Evolutionary conservation across 2,888 invertebrate genomes (phyloP).

Genomic region (Adelphocoris suturalis): DNA sequence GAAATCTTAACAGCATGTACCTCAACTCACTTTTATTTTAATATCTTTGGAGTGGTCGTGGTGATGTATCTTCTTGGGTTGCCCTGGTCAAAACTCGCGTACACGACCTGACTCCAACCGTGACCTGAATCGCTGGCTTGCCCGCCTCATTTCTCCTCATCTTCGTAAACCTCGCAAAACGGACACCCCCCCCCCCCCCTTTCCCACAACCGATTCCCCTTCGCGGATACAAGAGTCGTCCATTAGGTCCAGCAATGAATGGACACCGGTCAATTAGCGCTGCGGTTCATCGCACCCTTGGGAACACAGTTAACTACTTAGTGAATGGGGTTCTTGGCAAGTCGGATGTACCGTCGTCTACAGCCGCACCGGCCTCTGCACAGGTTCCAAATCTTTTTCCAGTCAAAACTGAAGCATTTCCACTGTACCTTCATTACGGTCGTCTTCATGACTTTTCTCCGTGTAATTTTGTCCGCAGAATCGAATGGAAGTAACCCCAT

Average conservation of each 20-base stretch:
- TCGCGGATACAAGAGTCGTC: slow-evolving; percentile 15
- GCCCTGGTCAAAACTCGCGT: too few species aligned
- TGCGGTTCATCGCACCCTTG: not conserved
- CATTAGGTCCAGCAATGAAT: slow-evolving; percentile 25
- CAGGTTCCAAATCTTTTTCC: too few species aligned
- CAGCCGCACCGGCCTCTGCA: not conserved
- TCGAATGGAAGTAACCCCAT: too few species aligned
- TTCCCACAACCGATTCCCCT: not conserved
- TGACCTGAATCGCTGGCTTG: not conserved
- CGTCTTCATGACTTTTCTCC: too few species aligned
- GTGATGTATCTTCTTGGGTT: too few species aligned
- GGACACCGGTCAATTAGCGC: slow-evolving; percentile 10
- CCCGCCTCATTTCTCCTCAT: not conserved
- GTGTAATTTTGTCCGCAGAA: too few species aligned
- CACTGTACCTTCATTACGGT: too few species aligned
- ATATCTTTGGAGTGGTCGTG: too few species aligned
- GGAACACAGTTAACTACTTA: slow-evolving; percentile 39
- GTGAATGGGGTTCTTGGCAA: not conserved
- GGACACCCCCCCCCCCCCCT: not conserved
- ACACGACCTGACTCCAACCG: not conserved
- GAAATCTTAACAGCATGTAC: too few species aligned
- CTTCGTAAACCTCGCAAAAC: slow-evolving; percentile 14
- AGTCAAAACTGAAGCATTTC: too few species aligned
- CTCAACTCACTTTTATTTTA: too few species aligned
- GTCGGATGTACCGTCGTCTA: not conserved